These are phyloP conservation scores for Coenonympha arcania DNA, from an alignment of 2,888 invertebrate species.

Conservation along the genomic window DNA sequence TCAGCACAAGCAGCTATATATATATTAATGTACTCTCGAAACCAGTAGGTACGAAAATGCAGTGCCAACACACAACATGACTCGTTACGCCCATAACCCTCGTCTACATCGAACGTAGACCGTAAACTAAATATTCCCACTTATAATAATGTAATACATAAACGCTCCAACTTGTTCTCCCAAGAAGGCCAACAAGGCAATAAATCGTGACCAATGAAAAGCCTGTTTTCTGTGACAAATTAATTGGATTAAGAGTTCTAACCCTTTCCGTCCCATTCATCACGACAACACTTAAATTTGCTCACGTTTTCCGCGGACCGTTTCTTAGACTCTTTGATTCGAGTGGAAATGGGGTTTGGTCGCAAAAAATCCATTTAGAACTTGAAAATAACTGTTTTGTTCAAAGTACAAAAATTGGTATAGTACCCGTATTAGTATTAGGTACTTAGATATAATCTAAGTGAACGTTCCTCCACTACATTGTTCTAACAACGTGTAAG, in stretches of 20 bases:
- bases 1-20: too few relatives aligned
- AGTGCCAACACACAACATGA: too few relatives aligned
- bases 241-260: slow-evolving; percentile 29
- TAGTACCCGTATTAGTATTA: too few relatives aligned
- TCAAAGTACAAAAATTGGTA: too few relatives aligned
- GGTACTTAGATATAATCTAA: too few relatives aligned
- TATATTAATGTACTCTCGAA: too few relatives aligned
- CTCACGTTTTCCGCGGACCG: slow-evolving; percentile 9
- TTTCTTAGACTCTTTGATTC: background rate
- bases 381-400: too few relatives aligned
- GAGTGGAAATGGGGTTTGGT: background rate
- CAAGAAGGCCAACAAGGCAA: slow-evolving; percentile 13
- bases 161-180: background rate
- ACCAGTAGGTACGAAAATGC: too few relatives aligned
- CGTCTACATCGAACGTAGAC: background rate
- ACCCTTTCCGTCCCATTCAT: slow-evolving; percentile 24
- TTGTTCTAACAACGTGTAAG: too few relatives aligned
- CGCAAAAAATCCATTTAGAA: background rate
- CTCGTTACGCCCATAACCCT: too few relatives aligned
- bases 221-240: slow-evolving; percentile 28
- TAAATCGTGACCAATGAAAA: slow-evolving; percentile 26
- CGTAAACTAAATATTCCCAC: background rate
- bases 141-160: slow-evolving; percentile 2
- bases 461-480: too few relatives aligned
- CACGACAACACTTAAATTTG: slow-evolving; percentile 13